These are phyloP conservation scores for Carcina quercana DNA, from an alignment of 2,888 invertebrate species.

Conservation along the genomic window DNA sequence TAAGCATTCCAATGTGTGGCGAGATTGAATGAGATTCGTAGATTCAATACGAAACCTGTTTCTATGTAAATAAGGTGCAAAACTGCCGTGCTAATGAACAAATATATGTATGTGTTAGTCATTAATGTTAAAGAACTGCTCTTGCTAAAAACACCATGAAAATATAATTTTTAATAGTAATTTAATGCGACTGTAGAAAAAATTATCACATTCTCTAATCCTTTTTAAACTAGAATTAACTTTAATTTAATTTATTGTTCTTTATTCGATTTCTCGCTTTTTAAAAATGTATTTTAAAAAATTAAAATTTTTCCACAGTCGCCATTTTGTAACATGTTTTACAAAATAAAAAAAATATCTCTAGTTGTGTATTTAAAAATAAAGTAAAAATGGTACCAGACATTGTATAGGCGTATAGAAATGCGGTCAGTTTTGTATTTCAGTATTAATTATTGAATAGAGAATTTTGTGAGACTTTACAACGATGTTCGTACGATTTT, in stretches of 20 bases:
- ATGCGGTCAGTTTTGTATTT: conserved; percentile 55
- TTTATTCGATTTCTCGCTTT: too few species aligned
- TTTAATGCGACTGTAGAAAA: too few species aligned
- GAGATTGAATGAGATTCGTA: conserved; percentile 40
- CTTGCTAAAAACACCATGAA: conserved; percentile 45
- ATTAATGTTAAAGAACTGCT: conserved; percentile 22
- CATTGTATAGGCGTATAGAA: conserved; percentile 29
- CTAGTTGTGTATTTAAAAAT: conserved; percentile 37
- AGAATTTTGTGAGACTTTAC: conserved; percentile 67
- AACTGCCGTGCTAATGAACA: conserved; percentile 36
- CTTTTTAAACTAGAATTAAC: too few species aligned
- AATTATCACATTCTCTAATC: too few species aligned
- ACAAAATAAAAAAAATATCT: conserved; percentile 23
- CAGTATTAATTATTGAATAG: conserved; percentile 68
- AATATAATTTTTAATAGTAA: conserved; percentile 20
- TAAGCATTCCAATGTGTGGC: conserved; percentile 58
- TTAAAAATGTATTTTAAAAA: too few species aligned
- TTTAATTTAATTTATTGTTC: too few species aligned
- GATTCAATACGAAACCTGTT: conserved; percentile 25
- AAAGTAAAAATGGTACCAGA: conserved; percentile 53
- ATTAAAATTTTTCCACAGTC: too few species aligned
- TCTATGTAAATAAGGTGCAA: conserved; percentile 42
- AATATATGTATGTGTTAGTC: conserved; percentile 3
- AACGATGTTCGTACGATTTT: conserved; percentile 60
- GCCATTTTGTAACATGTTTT: not conserved